Evolutionary conservation across 1,140 invertebrate genomes (phyloP).

Genomic region (Cotesia glomerata): DNA sequence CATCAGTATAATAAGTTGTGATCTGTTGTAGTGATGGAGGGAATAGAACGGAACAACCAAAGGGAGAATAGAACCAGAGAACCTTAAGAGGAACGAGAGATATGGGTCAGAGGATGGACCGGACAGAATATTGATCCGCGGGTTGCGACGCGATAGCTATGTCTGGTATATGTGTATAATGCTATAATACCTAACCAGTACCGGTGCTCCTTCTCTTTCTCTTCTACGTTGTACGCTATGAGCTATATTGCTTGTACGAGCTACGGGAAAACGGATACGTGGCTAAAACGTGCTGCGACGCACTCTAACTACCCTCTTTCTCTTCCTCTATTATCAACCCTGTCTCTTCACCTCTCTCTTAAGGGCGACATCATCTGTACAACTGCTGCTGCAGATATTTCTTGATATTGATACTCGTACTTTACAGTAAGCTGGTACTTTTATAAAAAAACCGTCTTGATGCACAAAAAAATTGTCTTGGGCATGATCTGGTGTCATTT

Average conservation of each 20-base stretch:
- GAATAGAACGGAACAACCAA: constrained; percentile 23
- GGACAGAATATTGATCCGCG: constrained; percentile 62
- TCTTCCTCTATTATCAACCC: constrained; percentile 2
- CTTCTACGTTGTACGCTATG: not conserved
- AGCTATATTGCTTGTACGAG: not conserved
- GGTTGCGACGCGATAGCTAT: constrained; percentile 53
- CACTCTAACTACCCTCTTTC: constrained; percentile 1
- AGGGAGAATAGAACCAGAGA: constrained; percentile 32
- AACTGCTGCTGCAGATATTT: too few species aligned
- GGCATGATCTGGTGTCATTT: too few species aligned
- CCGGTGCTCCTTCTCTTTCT: constrained; percentile 40
- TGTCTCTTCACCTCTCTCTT: not conserved
- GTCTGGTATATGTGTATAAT: not conserved
- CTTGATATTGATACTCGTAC: too few species aligned
- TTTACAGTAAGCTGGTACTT: not conserved
- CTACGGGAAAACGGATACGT: constrained; percentile 2
- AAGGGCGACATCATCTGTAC: too few species aligned
- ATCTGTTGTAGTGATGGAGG: constrained; percentile 7
- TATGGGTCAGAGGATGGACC: constrained; percentile 63
- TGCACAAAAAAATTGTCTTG: too few species aligned
- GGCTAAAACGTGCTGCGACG: not conserved
- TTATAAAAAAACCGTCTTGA: not conserved
- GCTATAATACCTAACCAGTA: constrained; percentile 7
- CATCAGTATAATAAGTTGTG: too few species aligned
- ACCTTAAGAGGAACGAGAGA: constrained; percentile 57